A percentile compares a stretch with the other conserved stretches of the same genome.
Conservation (phyloP, 2,113 vertebrate species). For the Rhynchomys soricoides region DNA sequence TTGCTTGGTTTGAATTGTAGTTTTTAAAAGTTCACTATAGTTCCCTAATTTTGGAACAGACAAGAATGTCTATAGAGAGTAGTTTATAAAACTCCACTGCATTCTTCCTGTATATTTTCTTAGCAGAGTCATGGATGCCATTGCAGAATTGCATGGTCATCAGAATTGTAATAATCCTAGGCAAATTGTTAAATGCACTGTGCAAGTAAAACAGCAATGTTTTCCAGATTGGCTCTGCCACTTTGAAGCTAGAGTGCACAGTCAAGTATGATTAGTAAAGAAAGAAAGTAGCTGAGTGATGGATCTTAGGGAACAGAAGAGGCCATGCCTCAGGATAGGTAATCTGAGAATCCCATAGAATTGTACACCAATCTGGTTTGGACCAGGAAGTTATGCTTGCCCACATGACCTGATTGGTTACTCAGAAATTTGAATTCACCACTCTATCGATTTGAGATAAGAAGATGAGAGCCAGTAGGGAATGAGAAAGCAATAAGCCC, state of each 20-base stretch:
- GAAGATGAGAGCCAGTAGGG: background rate
- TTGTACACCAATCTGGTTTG: background rate
- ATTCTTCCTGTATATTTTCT: background rate
- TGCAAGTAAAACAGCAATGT: background rate
- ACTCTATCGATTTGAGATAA: background rate
- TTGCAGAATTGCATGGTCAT: background rate
- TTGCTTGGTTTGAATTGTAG: background rate
- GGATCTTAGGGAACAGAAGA: background rate
- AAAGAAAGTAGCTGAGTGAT: background rate
- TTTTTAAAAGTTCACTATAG: background rate
- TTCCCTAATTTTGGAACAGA: background rate
- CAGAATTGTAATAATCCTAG: background rate
- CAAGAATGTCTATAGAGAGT: background rate
- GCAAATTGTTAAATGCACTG: background rate
- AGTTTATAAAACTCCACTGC: background rate
- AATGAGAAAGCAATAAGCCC: background rate
- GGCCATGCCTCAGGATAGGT: background rate
- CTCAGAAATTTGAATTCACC: background rate
- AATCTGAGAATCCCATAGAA: background rate
- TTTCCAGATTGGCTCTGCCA: background rate
- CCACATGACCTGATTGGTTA: background rate
- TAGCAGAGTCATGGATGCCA: background rate
- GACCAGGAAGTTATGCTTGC: background rate
- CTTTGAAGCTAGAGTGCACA: background rate
- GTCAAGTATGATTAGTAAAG: background rate